Evolutionary conservation across 2,888 invertebrate species (phyloP), one percentile per base, ranked within the genome.

Genomic region (Brenthis daphne): DNA sequence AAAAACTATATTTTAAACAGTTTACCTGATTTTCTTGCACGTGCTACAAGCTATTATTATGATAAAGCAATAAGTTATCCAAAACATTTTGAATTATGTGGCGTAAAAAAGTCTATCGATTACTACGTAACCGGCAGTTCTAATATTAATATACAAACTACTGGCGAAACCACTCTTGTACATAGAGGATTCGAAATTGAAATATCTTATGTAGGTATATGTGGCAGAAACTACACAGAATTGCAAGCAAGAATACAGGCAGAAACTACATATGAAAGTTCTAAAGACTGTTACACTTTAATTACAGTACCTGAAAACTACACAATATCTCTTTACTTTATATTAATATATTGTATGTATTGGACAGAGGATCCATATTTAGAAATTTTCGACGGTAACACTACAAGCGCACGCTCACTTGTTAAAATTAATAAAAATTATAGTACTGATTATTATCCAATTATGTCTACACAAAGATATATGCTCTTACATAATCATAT

Each of bases 401-500:
- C 75, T 37, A 79, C 79, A 1, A 82, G 71, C 48, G 75, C 84
- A 3, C 75, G 72, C 24, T 78, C 74, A 63, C 68, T 88, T 33
- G 56, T 77, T 6, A 85, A 77, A 72, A 74, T 88, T 63, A 65
- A 73, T 2, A 71, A 69, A 8, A 75, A 80, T 13, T 82, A 77
- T 69, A 73, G 73, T 54, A 53, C 13, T 0, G 75, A 78, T 13
- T 75, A 80, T 53, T 60, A 74, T 16, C 80, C 89, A 33, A 71
- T 97, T 1, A 98, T 97, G 86, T 96, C 97, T 6, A 92, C 90
- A 0, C 94, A 95, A 12, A 96, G 95, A 79, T 89, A 94, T 67
- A 79, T 97, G 51, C 93, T 94, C 70, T 76, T 98, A 56, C 93
- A 93, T 72, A 90, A 82, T 67, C 78, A 81, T 70, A 74, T 82